A percentile compares a stretch with the other conserved stretches of the same genome.
phyloP scores from a whole-genome alignment of 2,888 invertebrate genomes.

The Trachelus tabidus region DNA sequence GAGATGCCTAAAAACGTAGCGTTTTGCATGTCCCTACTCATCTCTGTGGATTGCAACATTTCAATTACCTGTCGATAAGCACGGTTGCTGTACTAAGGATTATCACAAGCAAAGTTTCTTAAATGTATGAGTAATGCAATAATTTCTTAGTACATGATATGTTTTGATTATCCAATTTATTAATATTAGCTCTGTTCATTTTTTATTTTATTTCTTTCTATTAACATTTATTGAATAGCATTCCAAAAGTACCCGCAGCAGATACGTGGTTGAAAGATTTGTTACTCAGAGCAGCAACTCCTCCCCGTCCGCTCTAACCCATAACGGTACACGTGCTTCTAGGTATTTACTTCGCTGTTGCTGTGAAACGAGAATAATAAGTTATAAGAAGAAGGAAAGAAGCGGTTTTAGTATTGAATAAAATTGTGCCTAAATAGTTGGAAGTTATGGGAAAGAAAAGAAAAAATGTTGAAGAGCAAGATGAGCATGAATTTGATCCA shows the following conservation, averaged over 20 bases:
- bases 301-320: not conserved
- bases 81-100: not conserved
- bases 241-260: not conserved
- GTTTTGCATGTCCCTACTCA: too few relatives aligned
- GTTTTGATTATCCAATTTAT: not conserved
- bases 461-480: slow-evolving; percentile 67
- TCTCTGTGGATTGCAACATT: not conserved
- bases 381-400: not conserved
- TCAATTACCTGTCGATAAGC: not conserved
- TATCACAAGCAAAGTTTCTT: not conserved
- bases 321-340: not conserved
- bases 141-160: not conserved
- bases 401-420: not conserved
- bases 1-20: too few relatives aligned
- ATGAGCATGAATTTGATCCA: slow-evolving; percentile 83
- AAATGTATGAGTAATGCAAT: not conserved
- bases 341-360: not conserved
- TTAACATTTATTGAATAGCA: not conserved
- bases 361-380: not conserved
- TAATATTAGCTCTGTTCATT: not conserved
- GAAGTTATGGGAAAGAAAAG: slow-evolving; percentile 69
- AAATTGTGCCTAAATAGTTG: not conserved
- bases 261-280: not conserved
- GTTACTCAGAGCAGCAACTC: not conserved
- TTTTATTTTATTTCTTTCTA: not conserved